These are phyloP conservation scores for Ormia ochracea DNA, from an alignment of 2,888 invertebrate genomes.

Conservation along the genomic window DNA sequence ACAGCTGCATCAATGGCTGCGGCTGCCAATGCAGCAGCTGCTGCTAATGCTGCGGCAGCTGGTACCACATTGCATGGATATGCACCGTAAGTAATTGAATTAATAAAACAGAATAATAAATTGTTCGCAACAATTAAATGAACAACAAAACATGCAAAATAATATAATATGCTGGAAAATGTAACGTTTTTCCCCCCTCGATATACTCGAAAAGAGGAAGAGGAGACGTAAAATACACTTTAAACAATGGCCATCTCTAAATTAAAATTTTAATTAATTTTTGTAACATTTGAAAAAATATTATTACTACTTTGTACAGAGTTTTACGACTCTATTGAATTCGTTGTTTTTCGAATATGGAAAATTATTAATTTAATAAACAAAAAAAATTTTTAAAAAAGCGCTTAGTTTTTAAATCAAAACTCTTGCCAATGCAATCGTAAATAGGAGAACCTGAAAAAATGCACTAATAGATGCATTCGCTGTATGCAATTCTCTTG, in stretches of 20 bases:
- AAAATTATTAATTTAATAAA: too few relatives aligned
- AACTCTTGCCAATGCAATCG: too few relatives aligned
- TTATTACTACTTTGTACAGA: too few relatives aligned
- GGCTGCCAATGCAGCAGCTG: conserved; percentile 82
- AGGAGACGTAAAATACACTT: background rate
- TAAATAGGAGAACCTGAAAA: too few relatives aligned
- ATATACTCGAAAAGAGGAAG: background rate
- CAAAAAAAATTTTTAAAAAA: too few relatives aligned
- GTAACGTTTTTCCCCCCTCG: conserved; percentile 40
- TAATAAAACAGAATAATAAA: conserved; percentile 27
- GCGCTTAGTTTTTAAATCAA: too few relatives aligned
- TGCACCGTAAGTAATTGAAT: conserved; percentile 87
- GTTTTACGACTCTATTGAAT: too few relatives aligned
- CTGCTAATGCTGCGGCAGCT: conserved; percentile 85
- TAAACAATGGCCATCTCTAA: background rate
- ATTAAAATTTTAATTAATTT: too few relatives aligned
- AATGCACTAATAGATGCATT: too few relatives aligned
- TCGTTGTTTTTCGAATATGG: too few relatives aligned
- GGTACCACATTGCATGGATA: conserved; percentile 90
- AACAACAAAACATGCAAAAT: conserved; percentile 35
- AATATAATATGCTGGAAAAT: conserved; percentile 21
- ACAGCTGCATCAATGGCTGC: conserved; percentile 79
- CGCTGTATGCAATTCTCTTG: too few relatives aligned
- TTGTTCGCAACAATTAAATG: conserved; percentile 35
- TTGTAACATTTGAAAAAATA: too few relatives aligned